A percentile compares a stretch with the other conserved stretches of the same genome.
Conservation (phyloP, 2,888 invertebrate species). For the Gortyna flavago region DNA sequence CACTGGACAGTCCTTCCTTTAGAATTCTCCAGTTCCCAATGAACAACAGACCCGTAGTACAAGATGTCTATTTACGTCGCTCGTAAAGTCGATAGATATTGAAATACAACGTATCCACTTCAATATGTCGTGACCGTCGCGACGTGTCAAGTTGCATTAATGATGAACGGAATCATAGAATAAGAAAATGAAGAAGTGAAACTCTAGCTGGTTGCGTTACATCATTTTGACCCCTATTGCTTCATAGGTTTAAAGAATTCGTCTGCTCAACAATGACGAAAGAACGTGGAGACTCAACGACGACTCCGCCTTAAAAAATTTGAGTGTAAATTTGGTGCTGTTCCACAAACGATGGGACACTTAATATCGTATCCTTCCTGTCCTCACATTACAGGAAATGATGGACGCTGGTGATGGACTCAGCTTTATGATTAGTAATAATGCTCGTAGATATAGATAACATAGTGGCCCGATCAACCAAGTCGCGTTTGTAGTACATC, state of each 20-base stretch:
- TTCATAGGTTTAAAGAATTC: not conserved
- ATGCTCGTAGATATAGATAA: no score
- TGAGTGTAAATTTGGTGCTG: no score
- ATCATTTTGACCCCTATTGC: not conserved
- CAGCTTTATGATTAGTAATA: no score
- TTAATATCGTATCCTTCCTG: no score
- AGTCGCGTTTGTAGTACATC: not conserved
- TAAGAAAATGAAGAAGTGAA: not conserved
- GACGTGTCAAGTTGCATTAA: slow-evolving; percentile 52
- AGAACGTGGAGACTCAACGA: not conserved
- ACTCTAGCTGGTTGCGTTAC: not conserved
- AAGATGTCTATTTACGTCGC: slow-evolving; percentile 27
- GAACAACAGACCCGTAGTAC: slow-evolving; percentile 9
- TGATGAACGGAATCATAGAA: slow-evolving; percentile 36
- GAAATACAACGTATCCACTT: slow-evolving; percentile 49
- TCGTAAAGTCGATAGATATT: slow-evolving; percentile 41
- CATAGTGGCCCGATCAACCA: not conserved
- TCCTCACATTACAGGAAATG: no score
- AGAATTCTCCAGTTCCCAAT: slow-evolving; percentile 4
- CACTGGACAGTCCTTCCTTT: not conserved
- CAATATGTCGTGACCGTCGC: slow-evolving; percentile 50
- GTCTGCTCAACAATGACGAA: not conserved
- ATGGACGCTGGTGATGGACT: no score
- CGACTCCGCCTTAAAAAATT: no score
- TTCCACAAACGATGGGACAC: no score